phyloP scores from a whole-genome alignment of 1,140 invertebrate genomes.

The Arion vulgaris region DNA sequence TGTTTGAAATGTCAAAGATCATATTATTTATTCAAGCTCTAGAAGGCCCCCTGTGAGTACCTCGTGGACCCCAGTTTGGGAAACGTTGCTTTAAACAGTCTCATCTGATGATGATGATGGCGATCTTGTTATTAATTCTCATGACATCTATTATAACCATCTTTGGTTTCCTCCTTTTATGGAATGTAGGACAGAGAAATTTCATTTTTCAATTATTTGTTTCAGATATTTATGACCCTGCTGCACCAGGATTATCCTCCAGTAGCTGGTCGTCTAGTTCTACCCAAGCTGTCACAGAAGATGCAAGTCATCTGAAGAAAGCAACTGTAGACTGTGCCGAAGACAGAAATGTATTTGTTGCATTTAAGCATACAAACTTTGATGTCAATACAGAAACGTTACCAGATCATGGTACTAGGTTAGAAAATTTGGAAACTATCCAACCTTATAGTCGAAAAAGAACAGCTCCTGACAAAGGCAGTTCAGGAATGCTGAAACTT shows the following conservation, averaged over 20 bases:
- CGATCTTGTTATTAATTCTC: no score
- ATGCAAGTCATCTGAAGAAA: neutral
- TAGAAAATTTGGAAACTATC: neutral
- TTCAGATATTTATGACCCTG: neutral
- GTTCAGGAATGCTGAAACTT: conserved; percentile 28
- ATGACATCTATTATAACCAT: no score
- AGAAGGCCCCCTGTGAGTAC: no score
- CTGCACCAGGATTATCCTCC: neutral
- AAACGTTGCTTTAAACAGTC: no score
- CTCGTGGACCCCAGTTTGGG: no score
- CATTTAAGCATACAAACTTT: neutral
- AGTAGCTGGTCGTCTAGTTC: neutral
- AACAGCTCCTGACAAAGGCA: conserved; percentile 28
- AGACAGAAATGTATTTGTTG: neutral
- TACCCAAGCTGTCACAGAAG: neutral
- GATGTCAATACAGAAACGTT: neutral
- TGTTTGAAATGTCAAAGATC: no score
- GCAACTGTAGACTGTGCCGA: neutral
- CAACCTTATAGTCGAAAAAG: neutral
- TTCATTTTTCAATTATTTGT: neutral
- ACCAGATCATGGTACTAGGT: neutral
- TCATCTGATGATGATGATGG: no score
- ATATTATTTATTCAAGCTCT: no score
- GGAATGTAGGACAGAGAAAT: no score
- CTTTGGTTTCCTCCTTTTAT: no score